Conservation (phyloP, 2,113 vertebrate genomes). For the Phylloscopus trochiloides region DNA sequence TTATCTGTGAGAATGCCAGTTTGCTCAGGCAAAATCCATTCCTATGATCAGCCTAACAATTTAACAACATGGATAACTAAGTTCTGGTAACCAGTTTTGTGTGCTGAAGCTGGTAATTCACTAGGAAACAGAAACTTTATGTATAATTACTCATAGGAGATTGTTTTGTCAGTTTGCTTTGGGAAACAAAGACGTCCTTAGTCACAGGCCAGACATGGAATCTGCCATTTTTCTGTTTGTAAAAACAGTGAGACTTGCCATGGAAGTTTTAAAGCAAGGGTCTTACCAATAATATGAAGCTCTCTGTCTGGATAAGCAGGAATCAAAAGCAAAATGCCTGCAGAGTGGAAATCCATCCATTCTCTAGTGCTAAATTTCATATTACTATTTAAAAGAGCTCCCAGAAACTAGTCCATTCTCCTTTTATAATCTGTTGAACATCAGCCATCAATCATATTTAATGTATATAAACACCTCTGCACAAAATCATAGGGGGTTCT, state of each 20-base stretch:
- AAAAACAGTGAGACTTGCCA: background rate
- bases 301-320: background rate
- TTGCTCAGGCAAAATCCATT: background rate
- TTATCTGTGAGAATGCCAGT: background rate
- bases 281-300: background rate
- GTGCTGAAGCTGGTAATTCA: background rate
- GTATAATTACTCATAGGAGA: background rate
- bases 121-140: background rate
- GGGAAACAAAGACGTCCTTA: background rate
- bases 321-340: background rate
- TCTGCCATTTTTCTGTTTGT: background rate
- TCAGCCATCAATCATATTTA: background rate
- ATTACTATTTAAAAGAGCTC: background rate
- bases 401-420: background rate
- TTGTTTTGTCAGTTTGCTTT: background rate
- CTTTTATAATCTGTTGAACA: background rate
- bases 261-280: background rate
- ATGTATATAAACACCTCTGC: conserved; percentile 6
- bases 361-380: background rate
- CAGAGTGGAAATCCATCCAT: background rate
- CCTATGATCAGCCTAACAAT: background rate
- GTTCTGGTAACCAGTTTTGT: background rate
- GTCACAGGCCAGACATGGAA: background rate
- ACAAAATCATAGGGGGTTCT: background rate
- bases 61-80: background rate